phyloP scores from a whole-genome alignment of 1,140 invertebrate species.

The Hormaphis cornu region DNA sequence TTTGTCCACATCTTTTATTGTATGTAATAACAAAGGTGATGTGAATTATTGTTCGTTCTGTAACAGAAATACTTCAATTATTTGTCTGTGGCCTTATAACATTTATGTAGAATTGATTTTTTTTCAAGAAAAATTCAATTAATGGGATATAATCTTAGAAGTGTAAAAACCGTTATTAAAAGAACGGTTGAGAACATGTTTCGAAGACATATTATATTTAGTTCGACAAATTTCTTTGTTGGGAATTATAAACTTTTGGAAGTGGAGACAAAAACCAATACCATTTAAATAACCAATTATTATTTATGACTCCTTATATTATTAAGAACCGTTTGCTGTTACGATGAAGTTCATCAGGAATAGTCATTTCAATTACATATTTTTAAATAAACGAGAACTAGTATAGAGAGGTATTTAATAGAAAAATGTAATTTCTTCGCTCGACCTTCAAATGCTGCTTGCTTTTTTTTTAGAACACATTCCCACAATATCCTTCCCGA shows the following conservation, averaged over 20 bases:
- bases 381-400: background rate
- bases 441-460: background rate
- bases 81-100: background rate
- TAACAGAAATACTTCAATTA: background rate
- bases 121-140: background rate
- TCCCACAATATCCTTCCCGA: background rate
- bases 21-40: too few species aligned
- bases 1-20: too few species aligned
- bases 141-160: conserved; percentile 6
- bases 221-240: too few species aligned
- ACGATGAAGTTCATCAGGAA: background rate
- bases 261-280: too few species aligned
- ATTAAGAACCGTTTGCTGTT: background rate
- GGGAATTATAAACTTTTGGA: too few species aligned
- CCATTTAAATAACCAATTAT: background rate
- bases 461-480: background rate
- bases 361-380: background rate
- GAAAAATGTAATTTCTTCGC: background rate
- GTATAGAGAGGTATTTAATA: background rate
- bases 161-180: background rate
- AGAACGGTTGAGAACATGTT: too few species aligned
- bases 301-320: background rate
- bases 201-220: too few species aligned
- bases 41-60: background rate
- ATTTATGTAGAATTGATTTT: background rate